phyloP scores from a whole-genome alignment of 2,888 invertebrate species.

The Hymenopus coronatus region DNA sequence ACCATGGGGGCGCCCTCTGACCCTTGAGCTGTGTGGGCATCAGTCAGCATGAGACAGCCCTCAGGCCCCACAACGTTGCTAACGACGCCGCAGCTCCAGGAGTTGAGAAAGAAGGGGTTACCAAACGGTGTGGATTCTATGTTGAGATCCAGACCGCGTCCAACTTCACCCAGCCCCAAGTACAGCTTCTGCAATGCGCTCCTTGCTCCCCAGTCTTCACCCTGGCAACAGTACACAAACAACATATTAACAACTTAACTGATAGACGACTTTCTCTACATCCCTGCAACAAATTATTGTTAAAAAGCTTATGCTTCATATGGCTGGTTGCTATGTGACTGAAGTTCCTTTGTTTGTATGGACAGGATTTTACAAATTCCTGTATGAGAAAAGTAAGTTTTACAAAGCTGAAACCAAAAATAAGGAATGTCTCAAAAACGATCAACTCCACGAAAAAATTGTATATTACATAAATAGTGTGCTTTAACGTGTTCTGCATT shows the following conservation, averaged over 20 bases:
- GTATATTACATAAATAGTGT: too few relatives aligned
- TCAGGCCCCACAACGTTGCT: constrained; percentile 56
- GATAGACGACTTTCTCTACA: too few relatives aligned
- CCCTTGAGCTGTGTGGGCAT: constrained; percentile 58
- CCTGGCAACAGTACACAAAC: background rate
- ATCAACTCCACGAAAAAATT: too few relatives aligned
- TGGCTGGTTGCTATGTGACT: too few relatives aligned
- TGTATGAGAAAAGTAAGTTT: too few relatives aligned
- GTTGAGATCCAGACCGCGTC: constrained; percentile 40
- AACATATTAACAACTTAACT: background rate
- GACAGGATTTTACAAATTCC: too few relatives aligned
- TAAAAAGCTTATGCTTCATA: too few relatives aligned
- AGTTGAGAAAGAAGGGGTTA: constrained; percentile 55
- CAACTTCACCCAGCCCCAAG: background rate
- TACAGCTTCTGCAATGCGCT: background rate
- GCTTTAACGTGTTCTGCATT: too few relatives aligned
- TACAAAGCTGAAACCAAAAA: too few relatives aligned
- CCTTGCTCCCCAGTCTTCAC: constrained; percentile 26
- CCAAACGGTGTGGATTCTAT: constrained; percentile 48
- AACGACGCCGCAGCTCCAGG: constrained; percentile 56
- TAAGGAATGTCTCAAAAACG: too few relatives aligned
- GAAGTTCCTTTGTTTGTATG: too few relatives aligned
- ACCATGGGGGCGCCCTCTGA: constrained; percentile 59
- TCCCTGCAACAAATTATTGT: too few relatives aligned
- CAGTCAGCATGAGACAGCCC: constrained; percentile 56